Evolutionary conservation across 2,888 invertebrate genomes (phyloP), one percentile per base, ranked within the genome.

Genomic region (Conchocele bisecta): DNA sequence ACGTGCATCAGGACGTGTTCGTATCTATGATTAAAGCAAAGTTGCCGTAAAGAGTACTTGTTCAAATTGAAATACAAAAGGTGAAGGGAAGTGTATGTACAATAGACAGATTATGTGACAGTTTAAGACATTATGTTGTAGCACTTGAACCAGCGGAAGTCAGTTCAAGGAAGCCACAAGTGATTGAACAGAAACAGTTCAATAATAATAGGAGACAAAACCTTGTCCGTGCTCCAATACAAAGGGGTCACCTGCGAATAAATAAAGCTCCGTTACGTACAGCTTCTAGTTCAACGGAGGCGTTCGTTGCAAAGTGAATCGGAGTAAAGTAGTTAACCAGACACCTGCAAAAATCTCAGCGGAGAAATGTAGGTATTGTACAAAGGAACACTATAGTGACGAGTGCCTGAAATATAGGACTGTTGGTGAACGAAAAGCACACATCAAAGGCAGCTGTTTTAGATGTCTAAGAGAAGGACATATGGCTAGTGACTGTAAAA

Each of bases 381-480:
- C n/a, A 6, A 42, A 46, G 28, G 9, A 22, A n/a, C 22, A 46
- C 15, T 20, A 28, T 24, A 48, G 60, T 26, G 68, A 68, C 24
- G 56, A 60, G 44, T 68, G 68, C 20, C 26, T 20, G 2, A 54
- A 33, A 2, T 68, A 48, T 31, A 33, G 26, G 46, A 60, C 56
- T 7, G 54, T 68, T 9, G 17, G 41, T 28, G 60, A 68, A 26
- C 35, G 60, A 44, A 63, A 64, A 42, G 17, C 51, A 20, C 37
- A 57, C 22, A n/a, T 60, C 11, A 60, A 54, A 44, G 59, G 41
- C 6, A 33, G 48, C 22, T 66, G 66, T 46, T 66, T 29, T 37
- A 59, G 26, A 31, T 70, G 64, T 31, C 37, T 69, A 15, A 69
- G 51, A 60, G 20, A 44, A 46, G 57, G 57, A 9, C 65, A 65